Evolutionary conservation across 2,888 invertebrate species (phyloP).

Genomic region (Oconnorella tubifera): DNA sequence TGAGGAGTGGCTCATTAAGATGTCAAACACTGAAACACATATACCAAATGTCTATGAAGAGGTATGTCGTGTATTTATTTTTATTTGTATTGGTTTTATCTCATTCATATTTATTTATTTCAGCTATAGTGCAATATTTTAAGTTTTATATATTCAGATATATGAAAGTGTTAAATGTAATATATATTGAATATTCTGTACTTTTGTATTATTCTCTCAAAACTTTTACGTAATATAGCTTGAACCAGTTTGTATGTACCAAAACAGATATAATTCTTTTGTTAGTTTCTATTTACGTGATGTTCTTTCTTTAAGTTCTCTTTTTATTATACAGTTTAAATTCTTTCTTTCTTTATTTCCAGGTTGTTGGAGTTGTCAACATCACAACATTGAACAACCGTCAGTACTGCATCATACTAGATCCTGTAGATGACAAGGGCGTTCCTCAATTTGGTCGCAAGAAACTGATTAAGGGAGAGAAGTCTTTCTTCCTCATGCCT

Average conservation of each 20-base stretch:
- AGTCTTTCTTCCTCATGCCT: conserved; percentile 59
- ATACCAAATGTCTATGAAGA: conserved; percentile 61
- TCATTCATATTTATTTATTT: background rate
- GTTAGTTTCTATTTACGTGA: too few species aligned
- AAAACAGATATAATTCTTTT: too few species aligned
- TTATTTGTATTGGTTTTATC: background rate
- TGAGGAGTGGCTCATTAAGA: conserved; percentile 59
- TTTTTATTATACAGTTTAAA: too few species aligned
- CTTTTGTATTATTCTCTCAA: too few species aligned
- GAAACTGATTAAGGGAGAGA: conserved; percentile 59
- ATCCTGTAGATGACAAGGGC: conserved; percentile 55
- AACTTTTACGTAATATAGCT: too few species aligned
- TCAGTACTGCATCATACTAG: conserved; percentile 59
- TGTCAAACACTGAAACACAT: conserved; percentile 58
- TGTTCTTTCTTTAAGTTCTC: too few species aligned
- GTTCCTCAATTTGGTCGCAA: conserved; percentile 58
- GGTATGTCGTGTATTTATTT: conserved; percentile 42
- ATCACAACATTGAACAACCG: conserved; percentile 59
- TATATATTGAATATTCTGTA: too few species aligned
- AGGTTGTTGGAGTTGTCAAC: conserved; percentile 56
- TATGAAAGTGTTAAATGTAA: too few species aligned
- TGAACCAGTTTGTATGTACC: too few species aligned
- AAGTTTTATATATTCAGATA: too few species aligned
- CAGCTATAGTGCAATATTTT: conserved; percentile 5
- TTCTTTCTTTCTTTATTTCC: too few species aligned